Conservation (phyloP, 2,888 invertebrate species). For the Ophraella communa region DNA sequence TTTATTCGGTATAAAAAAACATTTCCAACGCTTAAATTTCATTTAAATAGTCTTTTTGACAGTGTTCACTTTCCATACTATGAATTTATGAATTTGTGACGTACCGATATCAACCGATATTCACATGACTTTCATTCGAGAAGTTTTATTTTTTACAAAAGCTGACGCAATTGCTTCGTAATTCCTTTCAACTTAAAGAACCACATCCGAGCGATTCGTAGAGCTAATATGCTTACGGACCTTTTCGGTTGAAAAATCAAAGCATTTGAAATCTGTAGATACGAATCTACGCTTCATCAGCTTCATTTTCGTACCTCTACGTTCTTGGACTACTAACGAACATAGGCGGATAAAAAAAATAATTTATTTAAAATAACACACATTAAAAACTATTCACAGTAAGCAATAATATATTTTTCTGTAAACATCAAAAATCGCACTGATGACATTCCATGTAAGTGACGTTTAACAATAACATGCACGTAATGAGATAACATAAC, state of each 20-base stretch:
- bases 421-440: no score
- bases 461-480: no score
- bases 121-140: not conserved
- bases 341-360: not conserved
- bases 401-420: no score
- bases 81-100: no score
- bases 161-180: conserved; percentile 9
- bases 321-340: conserved; percentile 28
- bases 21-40: no score
- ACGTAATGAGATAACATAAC: no score
- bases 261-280: conserved; percentile 29
- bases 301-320: conserved; percentile 29
- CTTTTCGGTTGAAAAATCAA: conserved; percentile 35
- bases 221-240: conserved; percentile 18
- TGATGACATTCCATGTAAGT: no score
- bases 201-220: conserved; percentile 13
- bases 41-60: no score
- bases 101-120: not conserved
- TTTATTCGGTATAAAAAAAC: no score
- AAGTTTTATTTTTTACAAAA: not conserved
- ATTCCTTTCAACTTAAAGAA: conserved; percentile 9
- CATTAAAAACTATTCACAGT: no score
- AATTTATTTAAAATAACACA: not conserved
- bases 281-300: conserved; percentile 35
- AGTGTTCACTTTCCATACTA: no score